Evolutionary conservation across 2,113 vertebrate genomes (phyloP), one percentile per base, ranked within the genome.

Genomic region (Dunckerocampus dactyliophorus): DNA sequence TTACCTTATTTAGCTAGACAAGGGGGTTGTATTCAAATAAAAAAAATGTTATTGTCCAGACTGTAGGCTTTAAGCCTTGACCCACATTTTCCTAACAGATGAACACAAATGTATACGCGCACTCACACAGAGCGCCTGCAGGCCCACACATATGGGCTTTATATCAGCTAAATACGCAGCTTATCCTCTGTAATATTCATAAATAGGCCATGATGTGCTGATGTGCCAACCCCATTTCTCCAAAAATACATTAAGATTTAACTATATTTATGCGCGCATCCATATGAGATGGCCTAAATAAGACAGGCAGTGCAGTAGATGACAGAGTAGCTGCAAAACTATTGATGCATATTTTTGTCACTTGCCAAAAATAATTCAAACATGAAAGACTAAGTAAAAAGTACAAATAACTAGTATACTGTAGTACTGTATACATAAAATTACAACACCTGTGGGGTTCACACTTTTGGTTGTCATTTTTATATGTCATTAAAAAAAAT

Each of bases 201-300:
- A 60, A 74, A 59, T 52, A 43, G 55, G 65, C n/a, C 60, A 64
- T 74, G 66, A 66, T 71, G 61, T 39, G 56, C 28, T 59, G 50
- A 54, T 21, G 63, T 46, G 6, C 58, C 67, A 77, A 69, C 75
- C 74, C 51, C 73, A 65, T 74, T 74, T 69, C 42, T 61, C 63
- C 58, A 74, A 54, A 67, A 69, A 62, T 19, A 56, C 58, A 64
- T 77, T 53, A 70, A 77, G 55, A 71, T 71, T 77, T 66, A 65
- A 73, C 63, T 7, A 48, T 63, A 62, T 66, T 77, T 58, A 77
- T 57, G 67, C 59, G 79, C 55, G 59, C 71, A 55, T 66, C 67
- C 60, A 68, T 68, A 67, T 11, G 60, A 70, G 61, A 24, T 74
- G 79, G 64, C 75, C 79, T 82, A 61, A 55, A 86, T 75, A 79